Evolutionary conservation across 2,113 vertebrate genomes (phyloP).

Genomic region (Campylomormyrus numenius): DNA sequence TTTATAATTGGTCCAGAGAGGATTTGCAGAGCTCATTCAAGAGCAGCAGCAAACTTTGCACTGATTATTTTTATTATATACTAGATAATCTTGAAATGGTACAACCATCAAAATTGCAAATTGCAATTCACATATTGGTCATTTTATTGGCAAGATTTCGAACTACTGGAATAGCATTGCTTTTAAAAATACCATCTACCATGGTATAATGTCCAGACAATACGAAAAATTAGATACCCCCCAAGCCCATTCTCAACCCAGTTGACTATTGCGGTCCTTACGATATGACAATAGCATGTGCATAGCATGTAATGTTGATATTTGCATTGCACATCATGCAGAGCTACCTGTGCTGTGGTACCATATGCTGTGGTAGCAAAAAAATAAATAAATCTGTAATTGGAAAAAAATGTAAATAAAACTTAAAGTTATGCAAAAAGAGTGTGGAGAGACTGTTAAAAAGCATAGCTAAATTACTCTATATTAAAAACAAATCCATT

Average conservation of each 20-base stretch:
- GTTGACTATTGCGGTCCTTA: neutral
- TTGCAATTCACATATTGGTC: neutral
- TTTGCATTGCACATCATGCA: neutral
- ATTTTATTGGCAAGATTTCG: neutral
- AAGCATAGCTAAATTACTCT: neutral
- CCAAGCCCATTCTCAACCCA: neutral
- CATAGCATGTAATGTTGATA: neutral
- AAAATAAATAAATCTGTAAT: neutral
- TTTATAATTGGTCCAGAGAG: neutral
- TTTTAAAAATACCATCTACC: neutral
- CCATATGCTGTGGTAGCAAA: neutral
- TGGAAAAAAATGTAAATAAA: neutral
- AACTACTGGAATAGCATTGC: neutral
- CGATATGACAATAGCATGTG: neutral
- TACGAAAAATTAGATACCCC: neutral
- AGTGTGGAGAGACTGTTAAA: neutral
- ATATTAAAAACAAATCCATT: neutral
- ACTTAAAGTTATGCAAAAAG: neutral
- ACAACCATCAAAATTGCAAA: neutral
- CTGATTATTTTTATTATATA: neutral
- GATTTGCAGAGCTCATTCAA: neutral
- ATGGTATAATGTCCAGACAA: neutral
- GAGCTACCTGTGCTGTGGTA: neutral
- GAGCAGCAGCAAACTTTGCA: neutral
- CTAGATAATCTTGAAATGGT: neutral